Evolutionary conservation across 2,797 vertebrate genomes (phyloP).

Genomic region (Gila robusta): DNA sequence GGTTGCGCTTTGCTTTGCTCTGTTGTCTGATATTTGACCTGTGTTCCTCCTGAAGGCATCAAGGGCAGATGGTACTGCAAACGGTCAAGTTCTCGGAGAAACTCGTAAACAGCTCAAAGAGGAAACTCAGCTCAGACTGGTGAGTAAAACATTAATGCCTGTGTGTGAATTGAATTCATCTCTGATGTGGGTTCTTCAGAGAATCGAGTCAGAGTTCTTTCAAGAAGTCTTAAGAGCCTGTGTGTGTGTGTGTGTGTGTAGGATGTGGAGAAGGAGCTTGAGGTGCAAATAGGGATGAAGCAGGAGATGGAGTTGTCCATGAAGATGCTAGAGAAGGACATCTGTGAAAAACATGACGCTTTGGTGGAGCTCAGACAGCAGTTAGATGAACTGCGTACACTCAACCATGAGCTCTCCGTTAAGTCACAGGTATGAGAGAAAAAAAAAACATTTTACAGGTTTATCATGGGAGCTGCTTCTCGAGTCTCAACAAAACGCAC

Average conservation of each 20-base stretch:
- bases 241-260: conserved; percentile 63
- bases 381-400: conserved; percentile 91
- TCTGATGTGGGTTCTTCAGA: background rate
- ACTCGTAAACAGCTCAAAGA: conserved; percentile 96
- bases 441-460: background rate
- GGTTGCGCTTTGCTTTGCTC: background rate
- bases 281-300: conserved; percentile 96
- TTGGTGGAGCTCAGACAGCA: conserved; percentile 95
- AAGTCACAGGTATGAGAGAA: conserved; percentile 84
- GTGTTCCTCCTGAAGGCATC: conserved; percentile 74
- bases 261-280: conserved; percentile 98
- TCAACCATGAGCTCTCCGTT: conserved; percentile 94
- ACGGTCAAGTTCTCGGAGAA: conserved; percentile 89
- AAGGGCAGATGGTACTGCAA: conserved; percentile 85
- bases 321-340: conserved; percentile 99
- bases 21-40: background rate
- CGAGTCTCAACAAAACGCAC: background rate
- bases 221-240: background rate
- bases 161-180: background rate
- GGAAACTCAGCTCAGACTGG: conserved; percentile 94
- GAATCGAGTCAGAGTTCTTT: background rate
- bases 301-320: conserved; percentile 99
- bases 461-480: background rate
- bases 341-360: conserved; percentile 96
- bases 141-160: conserved; percentile 65